Conservation (phyloP, 2,888 invertebrate species). For the Cheilosia soror region DNA sequence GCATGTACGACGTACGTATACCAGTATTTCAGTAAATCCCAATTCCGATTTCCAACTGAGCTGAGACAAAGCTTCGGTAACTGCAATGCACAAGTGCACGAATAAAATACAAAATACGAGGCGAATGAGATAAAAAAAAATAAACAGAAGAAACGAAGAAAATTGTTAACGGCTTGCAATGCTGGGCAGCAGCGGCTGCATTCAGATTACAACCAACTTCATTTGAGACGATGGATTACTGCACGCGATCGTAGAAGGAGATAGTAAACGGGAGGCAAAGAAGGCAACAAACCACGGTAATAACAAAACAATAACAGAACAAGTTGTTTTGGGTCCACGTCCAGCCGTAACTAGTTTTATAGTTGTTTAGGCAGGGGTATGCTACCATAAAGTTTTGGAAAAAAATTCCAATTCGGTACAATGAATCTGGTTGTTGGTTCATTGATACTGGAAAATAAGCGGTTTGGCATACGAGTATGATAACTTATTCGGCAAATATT, state of each 20-base stretch:
- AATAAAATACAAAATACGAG: background rate
- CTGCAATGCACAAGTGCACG: background rate
- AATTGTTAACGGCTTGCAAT: constrained; percentile 54
- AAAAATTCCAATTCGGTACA: background rate
- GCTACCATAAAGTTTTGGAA: background rate
- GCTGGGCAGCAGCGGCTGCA: constrained; percentile 31
- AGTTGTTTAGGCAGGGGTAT: constrained; percentile 6
- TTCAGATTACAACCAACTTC: constrained; percentile 49
- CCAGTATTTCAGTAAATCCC: constrained; percentile 18
- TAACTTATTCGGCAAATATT: too few species aligned
- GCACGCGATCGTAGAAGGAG: constrained; percentile 65
- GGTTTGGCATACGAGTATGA: too few species aligned
- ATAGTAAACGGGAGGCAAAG: constrained; percentile 25
- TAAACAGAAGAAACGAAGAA: constrained; percentile 25
- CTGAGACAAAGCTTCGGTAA: constrained; percentile 4
- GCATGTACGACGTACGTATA: too few species aligned
- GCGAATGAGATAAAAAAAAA: background rate
- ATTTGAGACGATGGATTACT: constrained; percentile 52
- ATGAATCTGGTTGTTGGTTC: too few species aligned
- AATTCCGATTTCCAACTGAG: constrained; percentile 9
- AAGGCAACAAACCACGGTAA: constrained; percentile 46
- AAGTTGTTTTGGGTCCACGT: constrained; percentile 53
- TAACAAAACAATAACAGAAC: constrained; percentile 54
- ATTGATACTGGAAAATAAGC: too few species aligned
- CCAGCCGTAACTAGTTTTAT: constrained; percentile 7